phyloP scores from a whole-genome alignment of 2,888 invertebrate genomes.

The Tuta absoluta region DNA sequence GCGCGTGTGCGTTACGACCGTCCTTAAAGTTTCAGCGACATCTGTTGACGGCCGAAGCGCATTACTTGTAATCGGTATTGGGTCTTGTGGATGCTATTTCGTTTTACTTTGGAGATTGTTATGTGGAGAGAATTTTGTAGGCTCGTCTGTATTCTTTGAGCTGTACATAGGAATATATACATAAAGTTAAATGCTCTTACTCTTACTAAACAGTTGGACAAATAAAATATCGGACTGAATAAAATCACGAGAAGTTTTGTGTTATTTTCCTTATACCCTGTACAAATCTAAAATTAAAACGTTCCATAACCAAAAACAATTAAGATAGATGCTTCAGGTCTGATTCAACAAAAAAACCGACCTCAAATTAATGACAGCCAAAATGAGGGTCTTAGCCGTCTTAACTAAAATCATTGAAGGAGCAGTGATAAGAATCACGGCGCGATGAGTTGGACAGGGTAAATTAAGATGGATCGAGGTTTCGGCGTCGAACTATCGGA shows the following conservation, averaged over 20 bases:
- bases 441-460: neutral
- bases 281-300: too few species aligned
- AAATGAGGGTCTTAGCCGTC: neutral
- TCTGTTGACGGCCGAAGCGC: neutral
- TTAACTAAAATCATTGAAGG: constrained; percentile 10
- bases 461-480: constrained; percentile 5
- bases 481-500: neutral
- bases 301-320: too few species aligned
- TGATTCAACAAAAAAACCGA: neutral
- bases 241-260: too few species aligned
- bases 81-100: neutral
- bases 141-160: too few species aligned
- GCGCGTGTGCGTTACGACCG: constrained; percentile 8
- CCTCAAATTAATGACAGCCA: neutral
- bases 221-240: too few species aligned
- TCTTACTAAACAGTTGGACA: too few species aligned
- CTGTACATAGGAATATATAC: too few species aligned
- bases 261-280: too few species aligned
- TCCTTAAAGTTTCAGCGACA: constrained; percentile 2
- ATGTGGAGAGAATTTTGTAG: too few species aligned
- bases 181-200: too few species aligned
- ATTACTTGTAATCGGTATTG: constrained; percentile 4
- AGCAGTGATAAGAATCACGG: constrained; percentile 10
- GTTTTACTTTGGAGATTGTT: too few species aligned
- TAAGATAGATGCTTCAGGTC: too few species aligned